Base-by-base conservation (phyloP, 2,797 vertebrate species). In the Poeciliopsis gracilis region DNA sequence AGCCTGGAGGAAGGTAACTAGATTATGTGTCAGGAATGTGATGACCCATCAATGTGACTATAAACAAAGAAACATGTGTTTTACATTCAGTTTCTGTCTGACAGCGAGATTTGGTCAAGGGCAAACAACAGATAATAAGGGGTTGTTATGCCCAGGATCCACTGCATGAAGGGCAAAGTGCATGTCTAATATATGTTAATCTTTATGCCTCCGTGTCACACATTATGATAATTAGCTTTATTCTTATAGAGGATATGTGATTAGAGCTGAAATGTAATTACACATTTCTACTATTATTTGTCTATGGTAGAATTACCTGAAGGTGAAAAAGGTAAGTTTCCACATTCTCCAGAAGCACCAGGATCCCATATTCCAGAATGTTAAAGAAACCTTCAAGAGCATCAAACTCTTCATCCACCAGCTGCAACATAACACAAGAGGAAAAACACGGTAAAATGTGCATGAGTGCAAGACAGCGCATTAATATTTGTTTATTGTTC, bases 381-480 rank as follows among this genome's bases (percentile, higher is more conserved):
- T 95, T 95, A 88, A 99, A 99, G 82, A 94, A 97, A 77, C 95
- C 97, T 69, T 96, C 96, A 67, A 98, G 86, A 3, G 94, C 84
- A 0, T 98, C 96, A 0, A 98, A 99, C 63, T 97, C 97, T 86
- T 97, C 98, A 80, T 99, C 97, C 78, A 97, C 95, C 0, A 93
- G 93, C 98, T 99, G 77, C 2, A 80, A 43, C 8, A 57, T 10
- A 15, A 80, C 11, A 72, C 1, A 83, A 6, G 77, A 1, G 11
- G 6, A 73, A 3, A 77, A 41, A 25, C 13, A 18, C 1, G 1
- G 4, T 30, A 11, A 45, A 9, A 20, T 20, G 9, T 30, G 10
- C n/a, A 16, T 5, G 3, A 11, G 13, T 49, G 2, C 49, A 51
- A 23, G 49, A 51, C 8, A 45, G 13, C 12, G 47, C 15, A 12